These are phyloP conservation scores for Indri indri DNA, from an alignment of 2,113 vertebrate genomes.

Conservation along the genomic window DNA sequence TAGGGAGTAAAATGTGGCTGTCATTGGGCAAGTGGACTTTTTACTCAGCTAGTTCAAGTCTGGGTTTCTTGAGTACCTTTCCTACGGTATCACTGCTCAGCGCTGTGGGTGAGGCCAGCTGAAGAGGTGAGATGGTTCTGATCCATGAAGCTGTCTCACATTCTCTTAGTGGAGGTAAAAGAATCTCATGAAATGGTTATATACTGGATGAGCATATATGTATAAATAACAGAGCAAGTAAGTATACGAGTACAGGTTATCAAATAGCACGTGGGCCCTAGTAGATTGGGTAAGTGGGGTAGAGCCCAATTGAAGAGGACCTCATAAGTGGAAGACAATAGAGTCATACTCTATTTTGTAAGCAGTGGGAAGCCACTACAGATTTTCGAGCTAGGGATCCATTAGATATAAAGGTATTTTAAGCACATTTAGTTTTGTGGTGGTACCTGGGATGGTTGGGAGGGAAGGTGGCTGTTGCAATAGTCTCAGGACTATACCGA, in stretches of 20 bases:
- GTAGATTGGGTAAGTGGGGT: not conserved
- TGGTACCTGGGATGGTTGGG: not conserved
- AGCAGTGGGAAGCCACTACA: not conserved
- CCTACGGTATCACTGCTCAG: not conserved
- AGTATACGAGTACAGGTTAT: fast-evolving
- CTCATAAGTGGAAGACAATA: not conserved
- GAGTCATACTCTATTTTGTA: not conserved
- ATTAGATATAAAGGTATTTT: not conserved
- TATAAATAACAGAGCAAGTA: not conserved
- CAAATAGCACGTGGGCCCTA: not conserved
- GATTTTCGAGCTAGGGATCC: not conserved
- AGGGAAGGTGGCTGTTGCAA: not conserved
- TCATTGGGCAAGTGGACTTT: not conserved
- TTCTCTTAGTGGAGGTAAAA: not conserved
- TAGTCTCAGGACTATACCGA: not conserved
- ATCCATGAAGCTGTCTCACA: not conserved
- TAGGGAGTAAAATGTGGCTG: not conserved
- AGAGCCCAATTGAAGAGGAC: not conserved
- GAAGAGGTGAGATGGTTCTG: not conserved
- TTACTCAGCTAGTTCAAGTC: not conserved
- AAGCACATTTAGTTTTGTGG: not conserved
- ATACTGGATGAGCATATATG: fast-evolving
- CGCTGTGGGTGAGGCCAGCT: fast-evolving
- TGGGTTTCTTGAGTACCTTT: not conserved
- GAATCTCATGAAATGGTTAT: not conserved